phyloP scores from a whole-genome alignment of 2,888 invertebrate genomes.

The Strigamia maritima region DNA sequence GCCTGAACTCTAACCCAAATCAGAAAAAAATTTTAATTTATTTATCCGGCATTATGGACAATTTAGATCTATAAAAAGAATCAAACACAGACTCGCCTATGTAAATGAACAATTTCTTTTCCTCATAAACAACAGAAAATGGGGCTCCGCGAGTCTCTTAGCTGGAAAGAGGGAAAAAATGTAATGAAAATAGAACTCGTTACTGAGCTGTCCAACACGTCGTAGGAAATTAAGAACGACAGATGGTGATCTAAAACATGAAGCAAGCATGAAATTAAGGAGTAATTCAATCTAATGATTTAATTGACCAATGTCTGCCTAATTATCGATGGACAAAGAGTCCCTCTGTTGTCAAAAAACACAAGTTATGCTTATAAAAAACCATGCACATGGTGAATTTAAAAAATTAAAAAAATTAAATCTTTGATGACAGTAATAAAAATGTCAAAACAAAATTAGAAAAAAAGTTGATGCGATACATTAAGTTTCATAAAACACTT shows the following conservation, averaged over 20 bases:
- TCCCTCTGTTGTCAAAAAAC: slow-evolving; percentile 20
- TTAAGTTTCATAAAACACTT: slow-evolving; percentile 1
- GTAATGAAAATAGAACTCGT: neutral
- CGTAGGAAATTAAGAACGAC: slow-evolving; percentile 18
- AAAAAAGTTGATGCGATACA: neutral
- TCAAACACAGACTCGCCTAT: slow-evolving; percentile 1
- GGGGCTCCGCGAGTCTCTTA: neutral
- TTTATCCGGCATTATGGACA: slow-evolving; percentile 1
- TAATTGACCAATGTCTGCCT: slow-evolving; percentile 30
- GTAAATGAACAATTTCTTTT: slow-evolving; percentile 12
- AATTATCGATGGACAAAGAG: slow-evolving; percentile 6
- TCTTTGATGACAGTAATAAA: slow-evolving; percentile 4
- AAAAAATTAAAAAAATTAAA: neutral
- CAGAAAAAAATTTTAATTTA: neutral
- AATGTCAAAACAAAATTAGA: neutral
- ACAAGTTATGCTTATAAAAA: neutral
- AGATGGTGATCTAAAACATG: slow-evolving; percentile 32
- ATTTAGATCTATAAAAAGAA: neutral
- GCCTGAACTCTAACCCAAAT: neutral
- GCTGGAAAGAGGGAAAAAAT: neutral
- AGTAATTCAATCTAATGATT: slow-evolving; percentile 32
- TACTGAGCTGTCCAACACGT: slow-evolving; percentile 16
- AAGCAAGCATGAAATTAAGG: slow-evolving; percentile 29
- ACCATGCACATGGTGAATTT: neutral
- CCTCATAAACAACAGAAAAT: slow-evolving; percentile 7